Conservation (phyloP, 2,888 invertebrate species). For the Epiblema foenella region DNA sequence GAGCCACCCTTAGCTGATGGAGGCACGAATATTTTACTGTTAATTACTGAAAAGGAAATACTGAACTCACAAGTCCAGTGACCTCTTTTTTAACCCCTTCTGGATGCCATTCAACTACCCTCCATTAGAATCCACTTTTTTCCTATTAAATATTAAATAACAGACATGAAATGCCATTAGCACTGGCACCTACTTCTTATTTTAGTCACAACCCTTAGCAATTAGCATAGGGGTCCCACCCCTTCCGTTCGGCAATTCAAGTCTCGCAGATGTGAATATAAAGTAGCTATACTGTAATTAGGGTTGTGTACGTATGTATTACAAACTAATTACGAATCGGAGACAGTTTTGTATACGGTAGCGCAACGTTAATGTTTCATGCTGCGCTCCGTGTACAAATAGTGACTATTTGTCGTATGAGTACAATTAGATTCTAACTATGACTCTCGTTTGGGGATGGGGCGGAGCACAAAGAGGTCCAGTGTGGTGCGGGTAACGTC, state of each 20-base stretch:
- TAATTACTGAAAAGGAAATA: slow-evolving; percentile 14
- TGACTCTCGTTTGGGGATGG: not conserved
- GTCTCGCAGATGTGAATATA: slow-evolving; percentile 47
- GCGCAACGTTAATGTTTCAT: slow-evolving; percentile 21
- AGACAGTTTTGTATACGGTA: slow-evolving; percentile 31
- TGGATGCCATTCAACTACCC: slow-evolving; percentile 8
- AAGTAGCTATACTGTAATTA: slow-evolving; percentile 43
- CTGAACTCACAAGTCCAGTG: slow-evolving; percentile 5
- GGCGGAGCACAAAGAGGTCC: not conserved
- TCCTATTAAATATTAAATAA: slow-evolving; percentile 42
- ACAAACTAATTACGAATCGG: slow-evolving; percentile 38
- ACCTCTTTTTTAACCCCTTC: slow-evolving; percentile 29
- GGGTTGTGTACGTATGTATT: slow-evolving; percentile 34
- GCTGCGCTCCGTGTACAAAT: slow-evolving; percentile 19
- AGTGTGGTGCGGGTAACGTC: not conserved
- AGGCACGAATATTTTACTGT: not conserved
- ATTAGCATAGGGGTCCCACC: slow-evolving; percentile 58
- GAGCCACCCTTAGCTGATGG: not conserved
- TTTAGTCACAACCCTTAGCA: slow-evolving; percentile 56
- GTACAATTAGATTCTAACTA: slow-evolving; percentile 20
- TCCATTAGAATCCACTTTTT: slow-evolving; percentile 26
- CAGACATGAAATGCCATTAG: slow-evolving; percentile 43
- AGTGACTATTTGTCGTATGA: slow-evolving; percentile 11
- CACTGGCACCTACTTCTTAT: slow-evolving; percentile 53
- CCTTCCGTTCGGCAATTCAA: slow-evolving; percentile 55